phyloP scores from a whole-genome alignment of 2,888 invertebrate species.

The Cephus pulcher region DNA sequence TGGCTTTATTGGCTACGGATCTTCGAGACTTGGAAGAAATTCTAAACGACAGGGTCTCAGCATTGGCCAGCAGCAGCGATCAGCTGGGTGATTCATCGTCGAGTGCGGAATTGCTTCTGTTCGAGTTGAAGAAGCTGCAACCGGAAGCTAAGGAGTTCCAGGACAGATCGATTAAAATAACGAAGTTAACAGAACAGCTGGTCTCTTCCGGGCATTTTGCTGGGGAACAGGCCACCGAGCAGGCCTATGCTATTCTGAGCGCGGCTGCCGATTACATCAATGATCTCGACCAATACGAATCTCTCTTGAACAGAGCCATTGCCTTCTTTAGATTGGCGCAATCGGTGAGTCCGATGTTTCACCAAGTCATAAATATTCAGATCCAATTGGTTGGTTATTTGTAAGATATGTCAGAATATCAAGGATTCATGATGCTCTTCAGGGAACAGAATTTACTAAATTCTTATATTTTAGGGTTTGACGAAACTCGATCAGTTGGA shows the following conservation, averaged over 20 bases:
- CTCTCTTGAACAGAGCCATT: conserved; percentile 75
- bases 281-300: conserved; percentile 77
- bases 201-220: conserved; percentile 78
- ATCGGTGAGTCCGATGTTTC: conserved; percentile 69
- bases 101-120: conserved; percentile 75
- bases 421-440: background rate
- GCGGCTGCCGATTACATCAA: conserved; percentile 78
- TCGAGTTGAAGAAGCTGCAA: conserved; percentile 77
- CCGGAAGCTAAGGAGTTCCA: conserved; percentile 79
- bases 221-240: conserved; percentile 75
- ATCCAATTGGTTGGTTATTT: background rate
- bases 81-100: conserved; percentile 80
- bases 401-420: background rate
- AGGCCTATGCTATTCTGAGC: conserved; percentile 76
- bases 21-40: conserved; percentile 74
- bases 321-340: conserved; percentile 78
- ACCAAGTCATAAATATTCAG: background rate
- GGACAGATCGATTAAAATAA: conserved; percentile 80
- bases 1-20: conserved; percentile 80
- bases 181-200: conserved; percentile 82
- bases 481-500: conserved; percentile 81
- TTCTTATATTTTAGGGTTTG: conserved; percentile 69
- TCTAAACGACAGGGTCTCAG: conserved; percentile 70
- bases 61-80: conserved; percentile 70
- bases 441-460: background rate